Evolutionary conservation across 2,888 invertebrate species (phyloP).

Genomic region (Imbricaverruca yamaguchii): DNA sequence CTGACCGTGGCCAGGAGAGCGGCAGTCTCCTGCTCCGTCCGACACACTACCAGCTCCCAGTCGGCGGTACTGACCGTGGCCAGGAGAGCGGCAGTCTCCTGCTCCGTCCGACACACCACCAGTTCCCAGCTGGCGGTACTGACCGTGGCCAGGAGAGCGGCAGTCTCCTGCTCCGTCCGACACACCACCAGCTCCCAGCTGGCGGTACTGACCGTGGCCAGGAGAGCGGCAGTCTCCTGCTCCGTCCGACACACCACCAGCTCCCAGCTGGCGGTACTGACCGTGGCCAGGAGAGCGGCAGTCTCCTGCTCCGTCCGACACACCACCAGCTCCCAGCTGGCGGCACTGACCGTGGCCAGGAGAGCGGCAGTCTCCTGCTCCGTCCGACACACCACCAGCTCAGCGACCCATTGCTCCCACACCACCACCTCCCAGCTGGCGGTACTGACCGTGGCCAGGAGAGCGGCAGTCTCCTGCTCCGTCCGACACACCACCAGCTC

Average conservation of each 20-base stretch:
- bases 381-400: constrained; percentile 56
- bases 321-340: constrained; percentile 50
- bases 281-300: constrained; percentile 52
- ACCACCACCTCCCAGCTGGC: too few species aligned
- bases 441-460: constrained; percentile 49
- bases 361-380: constrained; percentile 57
- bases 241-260: constrained; percentile 56
- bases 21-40: too few species aligned
- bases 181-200: constrained; percentile 60
- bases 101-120: constrained; percentile 52
- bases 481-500: constrained; percentile 56
- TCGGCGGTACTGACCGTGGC: too few species aligned
- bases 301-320: constrained; percentile 56
- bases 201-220: constrained; percentile 52
- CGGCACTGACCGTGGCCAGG: constrained; percentile 45
- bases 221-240: constrained; percentile 56
- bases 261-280: constrained; percentile 33
- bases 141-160: constrained; percentile 52
- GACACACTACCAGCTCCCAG: too few species aligned
- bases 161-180: constrained; percentile 54
- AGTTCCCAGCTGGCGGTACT: constrained; percentile 58
- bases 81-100: too few species aligned
- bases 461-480: constrained; percentile 54
- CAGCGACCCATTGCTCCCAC: too few species aligned
- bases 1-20: too few species aligned